A percentile compares a stretch with the other conserved stretches of the same genome.
Evolutionary conservation across 1,140 invertebrate species (phyloP).

Genomic region (Pseudachorutes palmiensis): DNA sequence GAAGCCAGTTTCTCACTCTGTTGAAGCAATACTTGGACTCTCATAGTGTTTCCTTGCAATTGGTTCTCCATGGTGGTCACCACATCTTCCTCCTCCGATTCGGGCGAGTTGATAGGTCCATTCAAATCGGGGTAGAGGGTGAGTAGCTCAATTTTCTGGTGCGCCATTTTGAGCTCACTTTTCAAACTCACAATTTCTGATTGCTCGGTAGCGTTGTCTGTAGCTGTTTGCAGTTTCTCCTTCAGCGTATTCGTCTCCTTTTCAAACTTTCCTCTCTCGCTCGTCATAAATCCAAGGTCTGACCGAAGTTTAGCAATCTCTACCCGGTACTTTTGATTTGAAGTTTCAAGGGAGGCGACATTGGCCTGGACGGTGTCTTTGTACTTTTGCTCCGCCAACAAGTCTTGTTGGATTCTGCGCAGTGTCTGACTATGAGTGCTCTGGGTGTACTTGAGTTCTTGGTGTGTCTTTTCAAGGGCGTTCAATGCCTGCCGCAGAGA

Average conservation of each 20-base stretch:
- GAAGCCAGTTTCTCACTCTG: slow-evolving; percentile 1
- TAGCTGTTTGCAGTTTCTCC: background rate
- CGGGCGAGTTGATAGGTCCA: slow-evolving; percentile 17
- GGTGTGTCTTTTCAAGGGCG: background rate
- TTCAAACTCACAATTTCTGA: background rate
- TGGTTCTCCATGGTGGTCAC: background rate
- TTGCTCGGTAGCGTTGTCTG: background rate
- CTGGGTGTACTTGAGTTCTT: background rate
- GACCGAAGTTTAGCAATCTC: background rate
- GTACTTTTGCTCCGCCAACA: slow-evolving; percentile 1
- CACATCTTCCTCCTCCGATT: background rate
- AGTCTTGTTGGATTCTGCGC: slow-evolving; percentile 3
- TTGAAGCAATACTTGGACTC: slow-evolving; percentile 3
- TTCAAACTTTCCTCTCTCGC: background rate
- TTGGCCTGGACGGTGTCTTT: background rate
- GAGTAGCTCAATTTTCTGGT: slow-evolving; percentile 18
- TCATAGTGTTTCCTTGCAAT: background rate
- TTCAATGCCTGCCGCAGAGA: background rate
- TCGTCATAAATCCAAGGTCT: background rate
- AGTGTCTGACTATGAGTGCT: slow-evolving; percentile 1
- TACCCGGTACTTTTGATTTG: background rate
- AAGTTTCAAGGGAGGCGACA: background rate
- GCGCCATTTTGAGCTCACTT: background rate
- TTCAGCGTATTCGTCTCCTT: background rate
- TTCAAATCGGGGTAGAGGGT: slow-evolving; percentile 21